phyloP scores from a whole-genome alignment of 2,888 invertebrate genomes.

The Ophion costatus region DNA sequence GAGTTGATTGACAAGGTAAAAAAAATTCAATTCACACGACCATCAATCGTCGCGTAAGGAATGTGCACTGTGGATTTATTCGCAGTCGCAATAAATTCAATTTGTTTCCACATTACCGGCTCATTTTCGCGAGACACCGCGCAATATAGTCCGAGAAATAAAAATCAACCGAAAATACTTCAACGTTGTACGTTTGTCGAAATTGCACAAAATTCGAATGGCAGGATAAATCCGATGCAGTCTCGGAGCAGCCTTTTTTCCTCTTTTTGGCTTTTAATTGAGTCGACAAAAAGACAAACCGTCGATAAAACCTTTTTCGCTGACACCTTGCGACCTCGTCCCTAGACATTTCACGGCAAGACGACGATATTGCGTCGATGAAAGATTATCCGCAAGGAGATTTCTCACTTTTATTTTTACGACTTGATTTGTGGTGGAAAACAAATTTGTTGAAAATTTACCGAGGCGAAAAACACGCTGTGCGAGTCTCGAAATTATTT shows the following conservation, averaged over 20 bases:
- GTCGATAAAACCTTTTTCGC: constrained; percentile 7
- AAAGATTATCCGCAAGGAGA: neutral
- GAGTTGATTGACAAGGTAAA: neutral
- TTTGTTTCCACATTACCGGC: neutral
- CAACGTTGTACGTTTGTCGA: constrained; percentile 10
- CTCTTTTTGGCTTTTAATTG: constrained; percentile 42
- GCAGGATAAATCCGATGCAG: constrained; percentile 47
- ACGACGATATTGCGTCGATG: neutral
- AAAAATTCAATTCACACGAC: constrained; percentile 1
- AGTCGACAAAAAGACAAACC: constrained; percentile 16
- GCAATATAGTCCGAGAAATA: neutral
- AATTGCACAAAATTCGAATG: constrained; percentile 46
- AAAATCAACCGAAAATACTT: constrained; percentile 13
- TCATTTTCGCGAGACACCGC: neutral
- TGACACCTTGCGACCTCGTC: neutral
- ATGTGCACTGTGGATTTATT: constrained; percentile 24
- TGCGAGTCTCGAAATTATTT: too few species aligned
- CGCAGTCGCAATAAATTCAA: constrained; percentile 1
- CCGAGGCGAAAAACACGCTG: too few species aligned
- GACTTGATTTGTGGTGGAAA: neutral
- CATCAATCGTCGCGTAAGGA: constrained; percentile 9
- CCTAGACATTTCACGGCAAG: neutral
- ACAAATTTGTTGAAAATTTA: neutral
- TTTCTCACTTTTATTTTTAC: neutral
- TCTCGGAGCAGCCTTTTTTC: constrained; percentile 36